Percentiles rank a stretch among this genome's conserved stretches.
These are phyloP conservation scores for Glareola pratincola DNA, from an alignment of 2,113 vertebrate genomes.

Conservation along the genomic window DNA sequence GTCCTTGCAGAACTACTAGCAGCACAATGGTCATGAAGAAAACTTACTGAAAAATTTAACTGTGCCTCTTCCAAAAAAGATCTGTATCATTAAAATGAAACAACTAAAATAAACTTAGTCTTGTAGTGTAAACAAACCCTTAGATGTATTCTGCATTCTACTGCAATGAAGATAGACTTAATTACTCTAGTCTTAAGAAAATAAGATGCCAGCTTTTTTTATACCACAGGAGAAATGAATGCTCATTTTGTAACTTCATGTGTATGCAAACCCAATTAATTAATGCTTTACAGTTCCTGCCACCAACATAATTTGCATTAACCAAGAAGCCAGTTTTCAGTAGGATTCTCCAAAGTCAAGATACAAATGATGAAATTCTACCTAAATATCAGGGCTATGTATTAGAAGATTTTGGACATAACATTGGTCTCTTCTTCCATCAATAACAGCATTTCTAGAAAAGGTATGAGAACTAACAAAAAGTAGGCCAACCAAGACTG, in stretches of 20 bases:
- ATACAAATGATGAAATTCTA: not conserved
- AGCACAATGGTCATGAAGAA: not conserved
- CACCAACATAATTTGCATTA: not conserved
- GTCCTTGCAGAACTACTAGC: not conserved
- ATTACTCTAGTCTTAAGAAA: not conserved
- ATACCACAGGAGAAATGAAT: not conserved
- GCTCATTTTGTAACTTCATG: not conserved
- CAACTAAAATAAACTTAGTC: not conserved
- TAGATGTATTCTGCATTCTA: not conserved
- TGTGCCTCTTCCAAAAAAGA: not conserved
- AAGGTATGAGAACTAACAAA: not conserved
- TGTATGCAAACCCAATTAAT: not conserved
- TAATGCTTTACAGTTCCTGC: not conserved
- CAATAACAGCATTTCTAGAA: not conserved
- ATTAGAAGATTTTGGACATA: not conserved
- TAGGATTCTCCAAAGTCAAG: not conserved
- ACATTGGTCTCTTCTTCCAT: not conserved
- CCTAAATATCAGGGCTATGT: not conserved
- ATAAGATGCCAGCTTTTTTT: not conserved
- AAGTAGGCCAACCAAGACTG: not conserved
- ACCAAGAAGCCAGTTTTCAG: not conserved
- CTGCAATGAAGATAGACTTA: not conserved
- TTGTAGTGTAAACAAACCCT: not conserved
- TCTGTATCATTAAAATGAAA: not conserved
- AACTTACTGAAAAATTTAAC: not conserved